A percentile compares a stretch with the other conserved stretches of the same genome.
Evolutionary conservation across 1,140 invertebrate genomes (phyloP).

Genomic region (Hormaphis cornu): DNA sequence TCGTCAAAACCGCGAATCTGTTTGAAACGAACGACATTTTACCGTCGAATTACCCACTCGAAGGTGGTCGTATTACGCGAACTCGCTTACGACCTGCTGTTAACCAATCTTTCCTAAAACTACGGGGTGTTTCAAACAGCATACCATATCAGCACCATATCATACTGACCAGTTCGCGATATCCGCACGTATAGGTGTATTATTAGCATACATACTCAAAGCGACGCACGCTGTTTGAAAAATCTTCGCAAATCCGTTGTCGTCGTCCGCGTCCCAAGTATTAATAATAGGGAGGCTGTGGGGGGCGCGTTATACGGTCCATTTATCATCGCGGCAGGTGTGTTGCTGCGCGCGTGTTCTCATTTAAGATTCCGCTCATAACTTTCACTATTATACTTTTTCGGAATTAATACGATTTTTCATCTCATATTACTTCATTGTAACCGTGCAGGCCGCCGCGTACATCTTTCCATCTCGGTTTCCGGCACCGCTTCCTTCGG

Average conservation of each 20-base stretch:
- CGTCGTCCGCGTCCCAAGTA: not conserved
- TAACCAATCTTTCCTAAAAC: too few species aligned
- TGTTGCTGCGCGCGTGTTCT: slow-evolving; percentile 17
- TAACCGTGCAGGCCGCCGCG: slow-evolving; percentile 27
- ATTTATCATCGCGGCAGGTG: slow-evolving; percentile 32
- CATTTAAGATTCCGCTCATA: slow-evolving; percentile 32
- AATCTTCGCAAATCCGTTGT: slow-evolving; percentile 6
- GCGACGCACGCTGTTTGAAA: not conserved
- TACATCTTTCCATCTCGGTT: slow-evolving; percentile 31
- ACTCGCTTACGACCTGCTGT: too few species aligned
- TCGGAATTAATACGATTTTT: slow-evolving; percentile 32
- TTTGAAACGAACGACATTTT: too few species aligned
- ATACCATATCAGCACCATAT: too few species aligned
- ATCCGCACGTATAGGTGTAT: too few species aligned
- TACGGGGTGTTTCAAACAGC: too few species aligned
- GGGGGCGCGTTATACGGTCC: not conserved
- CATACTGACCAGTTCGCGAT: too few species aligned
- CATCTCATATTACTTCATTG: slow-evolving; percentile 32
- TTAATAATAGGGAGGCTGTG: too few species aligned
- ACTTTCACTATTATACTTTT: slow-evolving; percentile 32
- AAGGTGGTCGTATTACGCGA: too few species aligned
- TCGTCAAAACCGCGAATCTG: too few species aligned
- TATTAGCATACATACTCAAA: too few species aligned
- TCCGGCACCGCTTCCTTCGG: slow-evolving; percentile 7
- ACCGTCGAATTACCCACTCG: too few species aligned